These are phyloP conservation scores for Momotus momota DNA, from an alignment of 2,797 vertebrate species.

Conservation along the genomic window DNA sequence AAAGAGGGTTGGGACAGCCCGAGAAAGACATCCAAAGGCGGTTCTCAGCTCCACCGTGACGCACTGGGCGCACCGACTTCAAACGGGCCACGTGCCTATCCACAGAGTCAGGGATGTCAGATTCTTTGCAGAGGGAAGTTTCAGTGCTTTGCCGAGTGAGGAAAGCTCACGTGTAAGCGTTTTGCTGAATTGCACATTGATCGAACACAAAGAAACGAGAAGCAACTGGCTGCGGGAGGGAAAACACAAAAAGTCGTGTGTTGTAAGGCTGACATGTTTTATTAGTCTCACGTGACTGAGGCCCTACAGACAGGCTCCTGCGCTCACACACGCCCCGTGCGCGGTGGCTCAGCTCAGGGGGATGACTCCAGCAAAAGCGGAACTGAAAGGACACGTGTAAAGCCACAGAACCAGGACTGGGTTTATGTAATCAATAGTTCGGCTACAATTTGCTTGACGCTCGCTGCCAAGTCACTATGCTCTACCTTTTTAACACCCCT, in stretches of 20 bases:
- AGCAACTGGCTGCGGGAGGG: background rate
- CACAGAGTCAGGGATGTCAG: background rate
- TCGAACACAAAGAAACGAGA: conserved; percentile 14
- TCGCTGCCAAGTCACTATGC: background rate
- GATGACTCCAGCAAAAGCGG: background rate
- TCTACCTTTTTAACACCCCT: background rate
- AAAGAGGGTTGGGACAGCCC: background rate
- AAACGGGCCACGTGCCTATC: background rate
- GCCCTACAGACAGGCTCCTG: background rate
- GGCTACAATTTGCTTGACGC: background rate
- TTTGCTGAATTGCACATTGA: background rate
- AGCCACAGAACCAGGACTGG: background rate
- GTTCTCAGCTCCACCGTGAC: background rate
- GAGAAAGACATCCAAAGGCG: background rate
- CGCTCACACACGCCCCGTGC: background rate
- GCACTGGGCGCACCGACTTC: accelerated
- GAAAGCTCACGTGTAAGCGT: accelerated
- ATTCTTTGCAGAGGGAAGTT: background rate
- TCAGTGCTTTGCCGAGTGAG: background rate
- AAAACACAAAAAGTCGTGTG: background rate
- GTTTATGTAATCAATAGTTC: background rate
- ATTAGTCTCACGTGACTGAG: background rate
- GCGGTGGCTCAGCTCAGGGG: background rate
- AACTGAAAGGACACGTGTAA: background rate
- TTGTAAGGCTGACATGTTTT: background rate